These are phyloP conservation scores for Sinelater perroti DNA, from an alignment of 2,888 invertebrate genomes.

Conservation along the genomic window DNA sequence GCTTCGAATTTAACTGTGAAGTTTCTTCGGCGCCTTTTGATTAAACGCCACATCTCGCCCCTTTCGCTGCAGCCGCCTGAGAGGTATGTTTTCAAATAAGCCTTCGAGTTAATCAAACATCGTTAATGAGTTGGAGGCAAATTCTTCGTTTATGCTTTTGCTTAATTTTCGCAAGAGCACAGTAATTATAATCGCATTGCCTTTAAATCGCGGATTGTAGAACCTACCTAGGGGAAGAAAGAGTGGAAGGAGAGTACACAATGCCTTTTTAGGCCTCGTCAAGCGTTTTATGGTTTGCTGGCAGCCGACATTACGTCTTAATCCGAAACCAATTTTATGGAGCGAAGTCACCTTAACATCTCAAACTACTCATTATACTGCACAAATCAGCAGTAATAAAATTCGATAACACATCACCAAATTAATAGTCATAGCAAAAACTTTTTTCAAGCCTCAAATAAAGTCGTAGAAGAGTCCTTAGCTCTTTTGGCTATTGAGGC, in stretches of 20 bases:
- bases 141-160: constrained; percentile 4
- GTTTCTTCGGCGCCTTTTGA: constrained; percentile 12
- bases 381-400: no score
- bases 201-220: neutral
- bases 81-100: constrained; percentile 7
- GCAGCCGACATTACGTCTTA: constrained; percentile 7
- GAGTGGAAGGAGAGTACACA: no score
- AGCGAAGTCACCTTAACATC: no score
- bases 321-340: no score
- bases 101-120: constrained; percentile 13
- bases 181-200: constrained; percentile 7
- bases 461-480: no score
- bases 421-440: no score
- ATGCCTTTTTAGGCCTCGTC: no score
- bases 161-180: no score
- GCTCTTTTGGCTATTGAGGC: no score
- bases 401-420: no score
- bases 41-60: constrained; percentile 9
- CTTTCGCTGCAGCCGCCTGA: neutral
- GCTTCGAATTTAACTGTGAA: constrained; percentile 10
- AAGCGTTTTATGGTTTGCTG: constrained; percentile 15
- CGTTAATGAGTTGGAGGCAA: constrained; percentile 9
- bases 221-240: neutral
- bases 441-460: no score
- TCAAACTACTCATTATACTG: no score